phyloP scores from a whole-genome alignment of 2,113 vertebrate genomes.

The Bufo bufo region DNA sequence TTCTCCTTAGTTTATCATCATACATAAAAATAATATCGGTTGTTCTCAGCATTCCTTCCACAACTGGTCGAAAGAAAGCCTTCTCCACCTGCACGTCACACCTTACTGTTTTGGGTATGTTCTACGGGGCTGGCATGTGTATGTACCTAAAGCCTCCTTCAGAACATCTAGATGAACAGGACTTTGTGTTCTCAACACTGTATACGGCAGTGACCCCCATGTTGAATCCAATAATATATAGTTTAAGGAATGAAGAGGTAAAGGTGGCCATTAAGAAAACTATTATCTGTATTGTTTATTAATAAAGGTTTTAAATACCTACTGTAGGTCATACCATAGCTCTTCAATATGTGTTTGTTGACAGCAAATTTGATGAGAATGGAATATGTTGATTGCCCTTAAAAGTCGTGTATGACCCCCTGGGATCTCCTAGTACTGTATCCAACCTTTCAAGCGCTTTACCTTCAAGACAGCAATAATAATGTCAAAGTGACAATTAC shows the following conservation, averaged over 20 bases:
- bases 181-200: constrained; percentile 4
- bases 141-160: constrained; percentile 28
- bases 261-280: too few relatives aligned
- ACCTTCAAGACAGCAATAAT: too few relatives aligned
- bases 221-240: constrained; percentile 33
- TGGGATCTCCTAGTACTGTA: too few relatives aligned
- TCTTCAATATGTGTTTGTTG: too few relatives aligned
- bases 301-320: too few relatives aligned
- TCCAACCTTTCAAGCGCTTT: too few relatives aligned
- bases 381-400: too few relatives aligned
- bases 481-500: too few relatives aligned
- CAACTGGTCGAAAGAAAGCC: constrained; percentile 8
- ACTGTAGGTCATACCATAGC: too few relatives aligned
- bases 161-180: background rate
- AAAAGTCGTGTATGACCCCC: too few relatives aligned
- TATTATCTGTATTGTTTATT: too few relatives aligned
- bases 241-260: background rate
- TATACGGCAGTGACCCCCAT: constrained; percentile 1
- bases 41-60: background rate
- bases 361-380: too few relatives aligned
- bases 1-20: constrained; percentile 23
- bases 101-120: background rate
- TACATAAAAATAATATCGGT: constrained; percentile 30
- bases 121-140: constrained; percentile 17
- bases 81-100: constrained; percentile 39